These are phyloP conservation scores for Ochlodes sylvanus DNA, from an alignment of 2,888 invertebrate species.

Conservation along the genomic window DNA sequence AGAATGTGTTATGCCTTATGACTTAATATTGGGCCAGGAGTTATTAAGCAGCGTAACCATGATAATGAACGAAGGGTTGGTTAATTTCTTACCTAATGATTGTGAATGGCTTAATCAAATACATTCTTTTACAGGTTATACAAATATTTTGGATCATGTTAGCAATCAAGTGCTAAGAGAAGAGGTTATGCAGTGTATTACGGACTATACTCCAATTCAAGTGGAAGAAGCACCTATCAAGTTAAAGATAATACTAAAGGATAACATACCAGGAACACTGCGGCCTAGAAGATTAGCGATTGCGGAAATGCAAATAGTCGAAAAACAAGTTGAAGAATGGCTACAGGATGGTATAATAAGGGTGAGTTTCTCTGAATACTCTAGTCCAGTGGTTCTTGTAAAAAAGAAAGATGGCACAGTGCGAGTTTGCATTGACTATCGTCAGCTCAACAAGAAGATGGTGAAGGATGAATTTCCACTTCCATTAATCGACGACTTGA, in stretches of 20 bases:
- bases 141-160: neutral
- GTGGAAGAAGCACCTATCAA: neutral
- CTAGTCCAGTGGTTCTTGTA: constrained; percentile 2
- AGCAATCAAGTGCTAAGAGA: neutral
- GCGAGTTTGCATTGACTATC: neutral
- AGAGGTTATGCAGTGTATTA: neutral
- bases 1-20: neutral
- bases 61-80: neutral
- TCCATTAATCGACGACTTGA: too few species aligned
- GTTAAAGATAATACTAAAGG: neutral
- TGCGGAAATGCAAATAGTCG: neutral
- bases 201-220: neutral
- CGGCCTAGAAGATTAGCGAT: neutral
- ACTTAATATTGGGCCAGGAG: neutral
- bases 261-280: neutral
- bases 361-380: constrained; percentile 11
- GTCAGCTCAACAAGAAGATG: neutral
- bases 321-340: neutral
- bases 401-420: neutral
- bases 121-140: too few species aligned
- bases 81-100: too few species aligned
- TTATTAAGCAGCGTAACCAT: neutral
- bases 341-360: constrained; percentile 1
- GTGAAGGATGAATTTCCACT: too few species aligned
- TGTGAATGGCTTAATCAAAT: too few species aligned